Base-by-base conservation (phyloP, 2,797 vertebrate species). In the Chrysolophus pictus region DNA sequence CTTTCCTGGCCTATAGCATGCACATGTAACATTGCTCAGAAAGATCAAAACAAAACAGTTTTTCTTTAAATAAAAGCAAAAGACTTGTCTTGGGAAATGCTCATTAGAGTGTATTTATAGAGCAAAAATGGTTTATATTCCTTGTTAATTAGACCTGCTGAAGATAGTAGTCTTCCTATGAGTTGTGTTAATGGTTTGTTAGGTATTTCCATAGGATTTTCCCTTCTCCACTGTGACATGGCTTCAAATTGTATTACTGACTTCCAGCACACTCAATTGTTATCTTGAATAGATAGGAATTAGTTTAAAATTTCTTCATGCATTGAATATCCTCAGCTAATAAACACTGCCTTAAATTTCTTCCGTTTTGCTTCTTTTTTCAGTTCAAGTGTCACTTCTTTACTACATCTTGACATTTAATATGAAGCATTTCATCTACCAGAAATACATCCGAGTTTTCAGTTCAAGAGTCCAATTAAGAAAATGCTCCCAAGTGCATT, bases 341-440 rank as follows among this genome's bases (percentile, higher is more conserved):
- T 96, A 91, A 91, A 85, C 2, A 18, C 74, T 55, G 74, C 71
- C 88, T 77, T 78, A 76, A 88, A 94, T 93, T 84, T 58, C 44
- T 90, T 85, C 47, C 13, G 0, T 92, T 93, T 95, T 85, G 76
- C 77, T 94, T 67, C 77, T 81, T 67, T 84, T 80, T 78, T 70
- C 83, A 59, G 58, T 93, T 95, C 91, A 95, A 95, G 96, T 93
- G 94, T 91, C 91, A 94, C 31, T 94, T 95, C 94, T 93, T 95
- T 35, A 76, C 82, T 91, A 67, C 87, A 91, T 73, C 79, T 95
- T 91, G 92, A 96, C 69, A 95, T 88, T 96, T 93, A 92, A 95
- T 95, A 91, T 79, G 91, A 95, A 96, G 94, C 75, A 69, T 87
- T 96, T 94, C 88, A 89, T 93, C 76, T 90, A 87, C 51, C 44